These are phyloP conservation scores for Epirrhoe alternata DNA, from an alignment of 2,888 invertebrate species.

Conservation along the genomic window DNA sequence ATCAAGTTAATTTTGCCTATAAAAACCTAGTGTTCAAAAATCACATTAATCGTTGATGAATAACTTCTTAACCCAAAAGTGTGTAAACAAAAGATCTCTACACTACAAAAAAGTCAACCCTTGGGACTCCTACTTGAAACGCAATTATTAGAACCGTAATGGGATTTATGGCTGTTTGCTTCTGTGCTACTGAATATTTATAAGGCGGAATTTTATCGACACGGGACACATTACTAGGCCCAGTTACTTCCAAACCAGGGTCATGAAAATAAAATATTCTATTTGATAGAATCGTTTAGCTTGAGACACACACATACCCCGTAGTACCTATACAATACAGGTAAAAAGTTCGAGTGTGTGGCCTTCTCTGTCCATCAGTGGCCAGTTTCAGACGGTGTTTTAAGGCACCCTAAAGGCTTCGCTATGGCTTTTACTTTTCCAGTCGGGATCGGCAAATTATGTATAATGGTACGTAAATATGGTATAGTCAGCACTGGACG, in stretches of 20 bases:
- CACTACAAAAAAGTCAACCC: constrained; percentile 61
- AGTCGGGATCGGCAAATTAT: too few species aligned
- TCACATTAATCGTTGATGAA: constrained; percentile 46
- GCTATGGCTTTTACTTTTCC: too few species aligned
- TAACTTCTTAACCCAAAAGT: constrained; percentile 51
- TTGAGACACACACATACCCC: neutral
- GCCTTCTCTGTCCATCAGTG: too few species aligned
- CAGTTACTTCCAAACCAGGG: constrained; percentile 22
- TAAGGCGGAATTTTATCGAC: constrained; percentile 38
- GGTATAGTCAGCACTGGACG: too few species aligned
- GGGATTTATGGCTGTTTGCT: constrained; percentile 54
- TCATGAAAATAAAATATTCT: constrained; percentile 11
- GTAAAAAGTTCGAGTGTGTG: too few species aligned
- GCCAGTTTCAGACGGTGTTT: too few species aligned
- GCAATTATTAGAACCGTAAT: constrained; percentile 67
- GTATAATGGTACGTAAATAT: too few species aligned
- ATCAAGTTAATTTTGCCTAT: too few species aligned
- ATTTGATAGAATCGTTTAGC: constrained; percentile 1
- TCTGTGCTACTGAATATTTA: constrained; percentile 50
- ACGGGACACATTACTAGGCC: constrained; percentile 25
- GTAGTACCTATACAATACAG: too few species aligned
- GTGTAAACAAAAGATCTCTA: constrained; percentile 67
- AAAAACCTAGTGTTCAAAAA: constrained; percentile 26
- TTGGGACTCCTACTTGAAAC: constrained; percentile 59
- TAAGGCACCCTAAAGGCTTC: too few species aligned